A percentile compares a stretch with the other conserved stretches of the same genome.
These are phyloP conservation scores for Axis porcinus DNA, from an alignment of 2,113 vertebrate genomes.

Conservation along the genomic window DNA sequence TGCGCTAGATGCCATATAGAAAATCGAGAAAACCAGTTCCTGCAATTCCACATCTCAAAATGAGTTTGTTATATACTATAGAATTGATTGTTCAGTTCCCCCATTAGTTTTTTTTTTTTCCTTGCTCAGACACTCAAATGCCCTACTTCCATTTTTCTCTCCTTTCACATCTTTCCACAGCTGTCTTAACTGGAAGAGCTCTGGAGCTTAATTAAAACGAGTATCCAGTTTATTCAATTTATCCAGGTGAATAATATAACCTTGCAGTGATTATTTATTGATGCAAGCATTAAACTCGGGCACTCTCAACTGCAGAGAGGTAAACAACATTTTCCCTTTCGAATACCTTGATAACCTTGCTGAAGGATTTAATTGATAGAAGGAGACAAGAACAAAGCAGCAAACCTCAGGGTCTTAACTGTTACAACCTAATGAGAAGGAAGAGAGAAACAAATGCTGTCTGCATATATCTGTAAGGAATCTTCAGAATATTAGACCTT, in stretches of 20 bases:
- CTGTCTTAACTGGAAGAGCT: slow-evolving; percentile 15
- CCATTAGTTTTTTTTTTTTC: neutral
- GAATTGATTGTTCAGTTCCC: neutral
- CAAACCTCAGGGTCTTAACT: neutral
- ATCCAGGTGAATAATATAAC: slow-evolving; percentile 44
- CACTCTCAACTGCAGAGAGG: neutral
- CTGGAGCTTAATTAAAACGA: slow-evolving; percentile 53
- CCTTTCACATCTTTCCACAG: neutral
- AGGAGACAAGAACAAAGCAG: neutral
- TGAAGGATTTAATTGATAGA: slow-evolving; percentile 32
- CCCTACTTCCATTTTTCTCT: neutral
- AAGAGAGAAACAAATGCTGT: neutral
- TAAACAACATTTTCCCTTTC: slow-evolving; percentile 21
- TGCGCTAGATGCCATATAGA: neutral
- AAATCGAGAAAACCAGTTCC: neutral
- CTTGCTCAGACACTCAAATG: neutral
- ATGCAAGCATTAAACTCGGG: slow-evolving; percentile 32
- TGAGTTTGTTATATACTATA: neutral
- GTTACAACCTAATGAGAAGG: neutral
- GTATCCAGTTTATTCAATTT: slow-evolving; percentile 32
- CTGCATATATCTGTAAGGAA: neutral
- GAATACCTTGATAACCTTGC: neutral
- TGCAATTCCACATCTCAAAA: neutral
- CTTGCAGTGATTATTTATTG: slow-evolving; percentile 47
- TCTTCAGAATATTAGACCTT: neutral